phyloP scores from a whole-genome alignment of 2,888 invertebrate genomes.

The Pristionchus maxplancki region DNA sequence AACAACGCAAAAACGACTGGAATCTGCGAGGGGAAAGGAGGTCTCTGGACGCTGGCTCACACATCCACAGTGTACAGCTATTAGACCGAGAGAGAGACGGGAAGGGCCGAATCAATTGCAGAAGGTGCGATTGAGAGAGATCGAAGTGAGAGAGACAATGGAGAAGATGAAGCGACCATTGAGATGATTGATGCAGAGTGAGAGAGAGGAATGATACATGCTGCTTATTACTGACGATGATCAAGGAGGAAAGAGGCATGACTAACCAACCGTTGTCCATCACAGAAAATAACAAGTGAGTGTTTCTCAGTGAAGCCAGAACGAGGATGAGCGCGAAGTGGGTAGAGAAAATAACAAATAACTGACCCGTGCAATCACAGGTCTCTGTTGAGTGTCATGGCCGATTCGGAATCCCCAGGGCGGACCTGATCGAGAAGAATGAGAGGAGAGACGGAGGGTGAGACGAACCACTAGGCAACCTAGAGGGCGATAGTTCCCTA shows the following conservation, averaged over 20 bases:
- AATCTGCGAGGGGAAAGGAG: neutral
- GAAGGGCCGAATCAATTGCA: conserved; percentile 36
- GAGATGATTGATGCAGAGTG: conserved; percentile 30
- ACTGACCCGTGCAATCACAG: conserved; percentile 42
- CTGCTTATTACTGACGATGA: neutral
- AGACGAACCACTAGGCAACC: neutral
- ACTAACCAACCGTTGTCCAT: neutral
- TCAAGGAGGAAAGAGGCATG: neutral
- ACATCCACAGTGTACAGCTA: conserved; percentile 42
- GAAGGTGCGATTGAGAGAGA: conserved; percentile 37
- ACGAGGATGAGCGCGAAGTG: too few relatives aligned
- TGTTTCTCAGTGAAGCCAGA: neutral
- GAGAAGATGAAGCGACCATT: conserved; percentile 5
- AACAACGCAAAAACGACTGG: neutral
- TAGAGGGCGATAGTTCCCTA: neutral
- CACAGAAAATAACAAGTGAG: neutral
- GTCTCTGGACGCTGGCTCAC: neutral
- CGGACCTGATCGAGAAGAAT: conserved; percentile 26
- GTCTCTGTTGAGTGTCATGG: conserved; percentile 4
- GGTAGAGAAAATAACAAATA: neutral
- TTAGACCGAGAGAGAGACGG: conserved; percentile 33
- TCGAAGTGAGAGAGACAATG: conserved; percentile 11
- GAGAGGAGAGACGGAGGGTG: neutral
- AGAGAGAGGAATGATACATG: neutral
- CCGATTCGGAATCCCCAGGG: conserved; percentile 49